Evolutionary conservation across 2,888 invertebrate species (phyloP).

Genomic region (Sesamia inferens): DNA sequence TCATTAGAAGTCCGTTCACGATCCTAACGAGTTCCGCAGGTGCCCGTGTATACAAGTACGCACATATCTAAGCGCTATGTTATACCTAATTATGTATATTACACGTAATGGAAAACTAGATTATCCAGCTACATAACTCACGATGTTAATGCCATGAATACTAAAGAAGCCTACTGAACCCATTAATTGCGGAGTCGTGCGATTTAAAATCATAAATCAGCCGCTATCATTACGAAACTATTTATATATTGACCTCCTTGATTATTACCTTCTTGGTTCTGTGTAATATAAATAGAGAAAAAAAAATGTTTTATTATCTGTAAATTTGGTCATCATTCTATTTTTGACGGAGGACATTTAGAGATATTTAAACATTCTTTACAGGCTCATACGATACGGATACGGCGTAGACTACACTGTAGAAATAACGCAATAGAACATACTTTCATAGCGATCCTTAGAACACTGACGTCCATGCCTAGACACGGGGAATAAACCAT

Average conservation of each 20-base stretch:
- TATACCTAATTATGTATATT: conserved; percentile 61
- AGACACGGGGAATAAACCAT: not conserved
- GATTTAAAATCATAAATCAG: conserved; percentile 70
- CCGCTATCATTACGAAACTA: conserved; percentile 58
- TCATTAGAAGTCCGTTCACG: conserved; percentile 52
- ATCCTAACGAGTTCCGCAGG: conserved; percentile 41
- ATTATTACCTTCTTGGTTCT: conserved; percentile 46
- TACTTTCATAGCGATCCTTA: not conserved
- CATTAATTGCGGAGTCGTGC: conserved; percentile 68
- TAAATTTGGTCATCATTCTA: conserved; percentile 46
- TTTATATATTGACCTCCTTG: conserved; percentile 62
- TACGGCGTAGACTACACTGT: not conserved
- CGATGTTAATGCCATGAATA: conserved; percentile 72
- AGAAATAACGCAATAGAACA: not conserved
- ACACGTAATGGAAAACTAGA: conserved; percentile 72
- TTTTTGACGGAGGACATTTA: conserved; percentile 52
- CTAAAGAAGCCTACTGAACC: conserved; percentile 69
- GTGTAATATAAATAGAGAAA: conserved; percentile 26
- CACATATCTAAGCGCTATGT: conserved; percentile 47
- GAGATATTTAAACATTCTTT: conserved; percentile 22
- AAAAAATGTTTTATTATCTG: conserved; percentile 42
- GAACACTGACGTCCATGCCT: not conserved
- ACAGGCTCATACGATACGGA: not conserved
- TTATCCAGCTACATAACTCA: conserved; percentile 67
- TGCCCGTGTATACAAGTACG: conserved; percentile 6